Evolutionary conservation across 2,888 invertebrate genomes (phyloP).

Genomic region (Acrobasis suavella): DNA sequence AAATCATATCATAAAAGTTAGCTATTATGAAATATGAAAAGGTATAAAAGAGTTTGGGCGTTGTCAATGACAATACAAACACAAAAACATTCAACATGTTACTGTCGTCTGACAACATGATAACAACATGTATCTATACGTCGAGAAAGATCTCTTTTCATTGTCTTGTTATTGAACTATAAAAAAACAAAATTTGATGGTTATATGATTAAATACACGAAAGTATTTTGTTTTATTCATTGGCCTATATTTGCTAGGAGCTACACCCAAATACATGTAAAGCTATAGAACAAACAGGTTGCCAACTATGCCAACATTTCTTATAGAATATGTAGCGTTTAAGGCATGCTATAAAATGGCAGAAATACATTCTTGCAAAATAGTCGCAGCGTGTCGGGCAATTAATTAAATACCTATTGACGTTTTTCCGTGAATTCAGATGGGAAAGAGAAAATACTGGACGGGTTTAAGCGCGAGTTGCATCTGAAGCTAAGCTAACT

Average conservation of each 20-base stretch:
- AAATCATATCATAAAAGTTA: too few relatives aligned
- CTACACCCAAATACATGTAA: not conserved
- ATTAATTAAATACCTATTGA: conserved; percentile 68
- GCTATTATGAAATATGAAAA: too few relatives aligned
- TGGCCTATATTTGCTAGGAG: not conserved
- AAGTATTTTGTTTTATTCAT: not conserved
- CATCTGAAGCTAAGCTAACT: not conserved
- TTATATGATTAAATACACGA: too few relatives aligned
- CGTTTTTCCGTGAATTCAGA: conserved; percentile 56
- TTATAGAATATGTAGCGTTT: conserved; percentile 32
- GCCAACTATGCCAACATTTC: not conserved
- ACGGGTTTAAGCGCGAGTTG: conserved; percentile 29
- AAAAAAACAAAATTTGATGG: too few relatives aligned
- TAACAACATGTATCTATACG: too few relatives aligned
- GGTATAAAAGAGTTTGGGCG: too few relatives aligned
- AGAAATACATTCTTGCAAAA: conserved; percentile 27
- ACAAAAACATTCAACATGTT: too few relatives aligned
- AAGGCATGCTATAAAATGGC: conserved; percentile 29
- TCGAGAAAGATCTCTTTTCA: too few relatives aligned
- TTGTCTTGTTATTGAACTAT: too few relatives aligned
- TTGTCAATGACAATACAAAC: too few relatives aligned
- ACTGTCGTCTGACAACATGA: too few relatives aligned
- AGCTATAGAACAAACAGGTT: conserved; percentile 9
- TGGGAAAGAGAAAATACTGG: conserved; percentile 62
- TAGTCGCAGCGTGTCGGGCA: conserved; percentile 47